A percentile compares a stretch with the other conserved stretches of the same genome.
Conservation (phyloP, 2,113 vertebrate species). For the Camarhynchus parvulus region DNA sequence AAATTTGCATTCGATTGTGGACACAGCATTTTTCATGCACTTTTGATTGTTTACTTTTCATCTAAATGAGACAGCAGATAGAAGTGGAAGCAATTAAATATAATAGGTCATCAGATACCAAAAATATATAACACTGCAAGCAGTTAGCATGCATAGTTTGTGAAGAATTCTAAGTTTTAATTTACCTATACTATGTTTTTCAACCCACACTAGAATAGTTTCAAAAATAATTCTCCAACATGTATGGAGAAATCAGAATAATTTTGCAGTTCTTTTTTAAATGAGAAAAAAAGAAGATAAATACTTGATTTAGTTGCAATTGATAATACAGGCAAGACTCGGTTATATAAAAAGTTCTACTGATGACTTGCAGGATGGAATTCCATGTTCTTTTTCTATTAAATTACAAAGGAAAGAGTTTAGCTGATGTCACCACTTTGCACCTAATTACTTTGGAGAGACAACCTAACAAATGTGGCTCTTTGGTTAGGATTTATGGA, state of each 20-base stretch:
- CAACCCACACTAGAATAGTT: not conserved
- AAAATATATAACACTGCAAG: not conserved
- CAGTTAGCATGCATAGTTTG: not conserved
- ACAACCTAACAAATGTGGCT: accelerated
- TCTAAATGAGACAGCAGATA: not conserved
- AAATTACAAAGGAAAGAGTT: not conserved
- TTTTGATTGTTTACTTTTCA: not conserved
- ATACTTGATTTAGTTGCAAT: not conserved
- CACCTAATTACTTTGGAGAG: not conserved
- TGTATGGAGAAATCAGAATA: not conserved
- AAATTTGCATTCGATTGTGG: not conserved
- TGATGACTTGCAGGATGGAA: not conserved
- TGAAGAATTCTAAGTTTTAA: not conserved
- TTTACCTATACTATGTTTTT: not conserved
- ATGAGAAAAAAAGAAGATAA: not conserved
- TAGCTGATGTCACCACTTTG: not conserved
- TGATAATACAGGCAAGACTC: not conserved
- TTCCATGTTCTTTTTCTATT: not conserved
- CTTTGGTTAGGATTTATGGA: not conserved
- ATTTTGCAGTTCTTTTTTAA: not conserved
- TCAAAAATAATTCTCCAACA: not conserved
- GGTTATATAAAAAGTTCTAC: not conserved
- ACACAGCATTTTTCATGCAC: not conserved
- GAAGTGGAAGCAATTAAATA: not conserved
- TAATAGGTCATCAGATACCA: not conserved